A percentile compares a stretch with the other conserved stretches of the same genome.
phyloP scores from a whole-genome alignment of 2,797 vertebrate species.

The Furcifer pardalis region DNA sequence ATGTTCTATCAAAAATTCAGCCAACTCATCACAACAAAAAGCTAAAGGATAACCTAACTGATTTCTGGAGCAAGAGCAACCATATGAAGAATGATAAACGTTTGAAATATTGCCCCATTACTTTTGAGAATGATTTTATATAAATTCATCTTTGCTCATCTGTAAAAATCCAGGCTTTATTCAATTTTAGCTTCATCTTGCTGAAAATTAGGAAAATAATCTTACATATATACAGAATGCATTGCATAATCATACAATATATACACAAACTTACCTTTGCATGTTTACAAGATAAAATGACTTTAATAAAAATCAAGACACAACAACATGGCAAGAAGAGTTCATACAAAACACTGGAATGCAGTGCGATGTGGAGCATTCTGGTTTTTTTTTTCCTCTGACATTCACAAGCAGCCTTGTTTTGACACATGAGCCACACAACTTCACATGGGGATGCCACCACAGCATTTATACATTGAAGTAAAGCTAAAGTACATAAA shows the following conservation, averaged over 20 bases:
- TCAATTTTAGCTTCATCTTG: constrained; percentile 23
- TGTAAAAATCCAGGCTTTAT: constrained; percentile 24
- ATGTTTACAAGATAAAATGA: constrained; percentile 71
- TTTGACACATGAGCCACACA: constrained; percentile 82
- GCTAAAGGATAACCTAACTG: background rate
- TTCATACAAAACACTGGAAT: constrained; percentile 73
- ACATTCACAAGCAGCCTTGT: constrained; percentile 81
- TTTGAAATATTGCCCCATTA: constrained; percentile 35
- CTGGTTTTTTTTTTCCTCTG: constrained; percentile 62
- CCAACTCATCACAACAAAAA: background rate
- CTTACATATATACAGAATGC: constrained; percentile 56
- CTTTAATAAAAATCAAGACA: constrained; percentile 73
- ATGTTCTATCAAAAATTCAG: constrained; percentile 4
- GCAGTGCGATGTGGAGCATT: constrained; percentile 77
- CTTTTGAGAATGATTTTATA: constrained; percentile 39
- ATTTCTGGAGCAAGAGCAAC: constrained; percentile 16
- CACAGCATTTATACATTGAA: constrained; percentile 72
- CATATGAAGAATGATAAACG: constrained; percentile 9
- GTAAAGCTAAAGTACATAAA: constrained; percentile 75
- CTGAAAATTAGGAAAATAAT: constrained; percentile 41
- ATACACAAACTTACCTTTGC: constrained; percentile 78
- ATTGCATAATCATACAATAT: constrained; percentile 56
- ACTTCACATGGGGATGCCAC: constrained; percentile 74
- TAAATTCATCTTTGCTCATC: constrained; percentile 38
- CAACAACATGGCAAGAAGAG: constrained; percentile 68